Evolutionary conservation across 1,140 invertebrate genomes (phyloP), one percentile per base, ranked within the genome.

Genomic region (Colletes latitarsis): DNA sequence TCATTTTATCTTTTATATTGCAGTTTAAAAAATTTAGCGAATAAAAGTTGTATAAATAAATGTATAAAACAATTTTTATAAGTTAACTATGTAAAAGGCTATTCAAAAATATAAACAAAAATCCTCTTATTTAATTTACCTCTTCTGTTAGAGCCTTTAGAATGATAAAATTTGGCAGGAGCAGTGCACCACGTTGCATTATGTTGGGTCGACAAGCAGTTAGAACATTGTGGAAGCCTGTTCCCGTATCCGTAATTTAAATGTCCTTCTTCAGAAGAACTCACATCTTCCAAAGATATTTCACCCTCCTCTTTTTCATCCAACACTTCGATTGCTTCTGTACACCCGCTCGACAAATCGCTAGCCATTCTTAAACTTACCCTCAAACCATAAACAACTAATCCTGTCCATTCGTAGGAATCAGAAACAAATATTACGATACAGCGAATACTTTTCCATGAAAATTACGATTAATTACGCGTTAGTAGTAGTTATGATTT

Each of bases 231-330:
- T 58, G 77, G 77, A 64, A 39, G 68, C 53, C 79, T 88, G 39
- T 15, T 62, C 30, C 75, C 69, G 17, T 84, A 87, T 68, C 77
- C 75, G 41, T 83, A 87, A 70, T 87, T 83, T 21, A 79, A 46
- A 60, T 90, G 90, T 43, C 89, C 85, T 63, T 93, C 93, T 71
- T 93, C 92, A 10, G 92, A 93, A 1, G 93, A 93, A 63, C 93
- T 93, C 6, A 93, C 92, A 85, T 93, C 92, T 57, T 93, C 93
- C 66, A 93, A 82, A 4, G 93, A 93, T 72, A 93, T 92, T 64
- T 93, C 92, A 46, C 92, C 93, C 77, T 93, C 93, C 77, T 93
- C 92, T 66, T 92, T 92, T 46, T 90, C 89, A 17, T 93, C 91
- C 19, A 91, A 75, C 58, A 90, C 88, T 60, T 89, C 90, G 17